These are phyloP conservation scores for Drosophila prosaltans DNA, from an alignment of 1,140 invertebrate genomes.

Conservation along the genomic window DNA sequence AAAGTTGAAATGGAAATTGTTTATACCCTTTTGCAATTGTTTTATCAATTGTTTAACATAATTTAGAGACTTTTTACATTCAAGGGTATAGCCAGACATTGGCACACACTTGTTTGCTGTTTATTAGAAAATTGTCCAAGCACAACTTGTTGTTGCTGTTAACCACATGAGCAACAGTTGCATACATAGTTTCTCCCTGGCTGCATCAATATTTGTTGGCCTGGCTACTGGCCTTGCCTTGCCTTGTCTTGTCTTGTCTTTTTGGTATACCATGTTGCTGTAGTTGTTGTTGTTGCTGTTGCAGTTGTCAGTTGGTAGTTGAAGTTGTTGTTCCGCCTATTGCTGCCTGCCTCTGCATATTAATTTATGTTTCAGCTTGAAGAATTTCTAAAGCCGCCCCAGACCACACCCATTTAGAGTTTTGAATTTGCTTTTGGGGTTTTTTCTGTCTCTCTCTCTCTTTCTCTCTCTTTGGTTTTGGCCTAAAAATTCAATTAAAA, in stretches of 20 bases:
- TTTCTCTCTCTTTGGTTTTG: not conserved
- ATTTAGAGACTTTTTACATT: constrained; percentile 4
- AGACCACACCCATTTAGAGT: constrained; percentile 47
- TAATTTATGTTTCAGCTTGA: constrained; percentile 57
- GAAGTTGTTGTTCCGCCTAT: constrained; percentile 44
- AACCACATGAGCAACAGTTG: constrained; percentile 25
- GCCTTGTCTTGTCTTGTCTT: constrained; percentile 19
- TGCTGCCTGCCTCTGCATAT: constrained; percentile 52
- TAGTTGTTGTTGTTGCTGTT: not conserved
- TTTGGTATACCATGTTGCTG: not conserved
- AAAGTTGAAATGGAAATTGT: constrained; percentile 7
- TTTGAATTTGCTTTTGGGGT: constrained; percentile 21
- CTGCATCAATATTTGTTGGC: constrained; percentile 12
- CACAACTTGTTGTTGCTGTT: constrained; percentile 29
- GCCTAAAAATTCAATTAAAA: constrained; percentile 60
- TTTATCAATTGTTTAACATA: constrained; percentile 1
- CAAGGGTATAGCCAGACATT: constrained; percentile 1
- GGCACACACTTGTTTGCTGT: constrained; percentile 41
- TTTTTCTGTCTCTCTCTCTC: not conserved
- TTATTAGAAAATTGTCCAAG: constrained; percentile 48
- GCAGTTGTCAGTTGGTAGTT: constrained; percentile 7
- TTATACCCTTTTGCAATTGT: constrained; percentile 10
- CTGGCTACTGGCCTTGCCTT: constrained; percentile 40
- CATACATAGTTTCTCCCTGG: constrained; percentile 8
- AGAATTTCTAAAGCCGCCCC: constrained; percentile 42